Conservation (phyloP, 1,140 invertebrate species). For the Anastrepha ludens region DNA sequence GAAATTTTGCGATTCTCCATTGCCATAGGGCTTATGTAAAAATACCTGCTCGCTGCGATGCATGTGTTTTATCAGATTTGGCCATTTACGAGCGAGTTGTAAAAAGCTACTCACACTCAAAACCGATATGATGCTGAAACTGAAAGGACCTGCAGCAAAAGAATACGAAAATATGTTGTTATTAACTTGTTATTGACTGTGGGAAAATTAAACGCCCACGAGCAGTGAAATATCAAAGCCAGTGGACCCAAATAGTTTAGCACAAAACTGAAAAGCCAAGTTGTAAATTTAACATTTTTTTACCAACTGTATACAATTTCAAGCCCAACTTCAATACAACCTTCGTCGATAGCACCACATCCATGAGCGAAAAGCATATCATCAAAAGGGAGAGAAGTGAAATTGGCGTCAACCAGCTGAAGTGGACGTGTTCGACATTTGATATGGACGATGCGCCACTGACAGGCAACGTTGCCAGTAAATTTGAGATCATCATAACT, state of each 20-base stretch:
- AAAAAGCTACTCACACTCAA: slow-evolving; percentile 63
- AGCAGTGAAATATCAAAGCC: neutral
- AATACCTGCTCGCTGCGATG: slow-evolving; percentile 64
- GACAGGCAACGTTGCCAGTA: slow-evolving; percentile 67
- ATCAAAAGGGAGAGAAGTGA: slow-evolving; percentile 60
- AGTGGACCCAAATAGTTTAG: too few relatives aligned
- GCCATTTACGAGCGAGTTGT: slow-evolving; percentile 64
- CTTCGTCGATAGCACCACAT: slow-evolving; percentile 63
- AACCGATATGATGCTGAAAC: slow-evolving; percentile 67
- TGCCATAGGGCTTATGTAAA: slow-evolving; percentile 62
- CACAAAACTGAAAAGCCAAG: neutral
- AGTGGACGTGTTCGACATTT: slow-evolving; percentile 60
- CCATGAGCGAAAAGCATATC: slow-evolving; percentile 63
- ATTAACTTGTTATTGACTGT: neutral
- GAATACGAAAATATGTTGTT: neutral
- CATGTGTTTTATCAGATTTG: slow-evolving; percentile 63
- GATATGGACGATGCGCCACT: slow-evolving; percentile 62
- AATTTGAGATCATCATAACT: slow-evolving; percentile 67
- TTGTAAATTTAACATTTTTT: slow-evolving; percentile 14
- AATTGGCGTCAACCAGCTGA: slow-evolving; percentile 63
- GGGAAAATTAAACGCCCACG: neutral
- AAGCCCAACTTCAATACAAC: slow-evolving; percentile 64
- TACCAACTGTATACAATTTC: slow-evolving; percentile 69
- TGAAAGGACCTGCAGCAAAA: slow-evolving; percentile 63
- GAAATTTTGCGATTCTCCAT: slow-evolving; percentile 58